Conservation (phyloP, 37 sponge, comb jelly and placozoan species). For the Eunapius fragilis region DNA sequence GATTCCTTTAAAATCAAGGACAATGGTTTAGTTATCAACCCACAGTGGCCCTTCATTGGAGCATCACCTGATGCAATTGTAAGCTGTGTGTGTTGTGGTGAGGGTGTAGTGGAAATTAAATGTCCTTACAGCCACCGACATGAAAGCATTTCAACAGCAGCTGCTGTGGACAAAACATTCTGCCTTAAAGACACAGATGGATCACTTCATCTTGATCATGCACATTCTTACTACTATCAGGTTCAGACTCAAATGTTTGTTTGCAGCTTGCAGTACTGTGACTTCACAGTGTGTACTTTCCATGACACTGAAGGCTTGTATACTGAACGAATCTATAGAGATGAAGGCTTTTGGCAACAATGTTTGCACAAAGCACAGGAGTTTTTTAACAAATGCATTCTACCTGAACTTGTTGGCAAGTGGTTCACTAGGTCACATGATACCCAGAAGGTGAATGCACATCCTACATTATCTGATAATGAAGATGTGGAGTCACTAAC, state of each 20-base stretch:
- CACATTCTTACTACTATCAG: constrained; percentile 18
- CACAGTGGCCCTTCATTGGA: constrained; percentile 14
- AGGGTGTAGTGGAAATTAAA: constrained; percentile 44
- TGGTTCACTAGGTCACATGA: constrained; percentile 36
- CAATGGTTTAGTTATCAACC: constrained; percentile 3
- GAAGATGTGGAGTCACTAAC: background rate
- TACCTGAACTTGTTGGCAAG: constrained; percentile 43
- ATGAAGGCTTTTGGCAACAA: constrained; percentile 11
- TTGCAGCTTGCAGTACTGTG: background rate
- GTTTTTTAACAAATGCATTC: constrained; percentile 11
- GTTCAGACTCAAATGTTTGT: constrained; percentile 4
- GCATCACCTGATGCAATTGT: constrained; percentile 55
- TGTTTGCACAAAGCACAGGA: background rate
- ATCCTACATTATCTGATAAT: background rate
- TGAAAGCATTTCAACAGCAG: background rate
- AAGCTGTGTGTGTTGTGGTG: constrained; percentile 50
- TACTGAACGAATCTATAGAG: constrained; percentile 10
- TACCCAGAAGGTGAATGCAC: background rate
- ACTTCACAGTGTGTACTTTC: constrained; percentile 15
- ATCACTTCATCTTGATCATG: background rate
- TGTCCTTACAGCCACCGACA: constrained; percentile 9
- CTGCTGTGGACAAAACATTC: background rate
- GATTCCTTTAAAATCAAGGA: background rate
- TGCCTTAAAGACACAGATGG: background rate
- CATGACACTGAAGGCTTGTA: background rate